phyloP scores from a whole-genome alignment of 2,797 vertebrate genomes.

The Knipowitschia caucasica region DNA sequence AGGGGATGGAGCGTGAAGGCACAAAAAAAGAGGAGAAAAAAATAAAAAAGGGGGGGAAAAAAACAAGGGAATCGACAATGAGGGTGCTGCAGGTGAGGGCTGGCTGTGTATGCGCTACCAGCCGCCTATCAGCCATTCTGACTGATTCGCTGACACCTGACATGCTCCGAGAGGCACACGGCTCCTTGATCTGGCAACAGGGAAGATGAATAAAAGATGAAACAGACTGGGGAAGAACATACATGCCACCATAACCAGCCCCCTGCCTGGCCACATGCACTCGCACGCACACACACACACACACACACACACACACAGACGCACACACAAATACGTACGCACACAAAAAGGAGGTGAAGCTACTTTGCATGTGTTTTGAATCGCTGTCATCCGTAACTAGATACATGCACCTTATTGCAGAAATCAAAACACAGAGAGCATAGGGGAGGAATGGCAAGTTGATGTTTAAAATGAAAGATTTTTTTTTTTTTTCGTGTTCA shows the following conservation, averaged over 20 bases:
- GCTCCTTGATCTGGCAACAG: constrained; percentile 72
- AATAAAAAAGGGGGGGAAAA: not conserved
- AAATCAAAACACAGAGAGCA: constrained; percentile 59
- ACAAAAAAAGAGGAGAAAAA: constrained; percentile 10
- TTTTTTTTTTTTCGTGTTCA: too few species aligned
- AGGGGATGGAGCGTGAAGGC: constrained; percentile 29
- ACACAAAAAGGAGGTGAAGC: constrained; percentile 10
- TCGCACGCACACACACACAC: constrained; percentile 13
- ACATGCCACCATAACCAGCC: constrained; percentile 54
- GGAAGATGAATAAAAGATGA: constrained; percentile 75
- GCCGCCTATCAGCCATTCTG: constrained; percentile 60
- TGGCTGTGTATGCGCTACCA: constrained; percentile 45
- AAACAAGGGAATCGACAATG: constrained; percentile 31
- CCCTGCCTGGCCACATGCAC: constrained; percentile 21
- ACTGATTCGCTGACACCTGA: constrained; percentile 72
- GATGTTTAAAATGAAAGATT: too few species aligned
- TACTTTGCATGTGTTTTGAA: constrained; percentile 76
- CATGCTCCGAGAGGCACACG: constrained; percentile 65
- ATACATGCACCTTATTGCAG: constrained; percentile 69
- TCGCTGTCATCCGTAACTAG: constrained; percentile 67
- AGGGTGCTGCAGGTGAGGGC: constrained; percentile 40
- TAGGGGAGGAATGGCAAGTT: constrained; percentile 30
- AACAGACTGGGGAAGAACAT: constrained; percentile 66
- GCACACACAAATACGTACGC: constrained; percentile 2
- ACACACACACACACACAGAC: constrained; percentile 9